Conservation (phyloP, 2,888 invertebrate genomes). For the Acleris holmiana region DNA sequence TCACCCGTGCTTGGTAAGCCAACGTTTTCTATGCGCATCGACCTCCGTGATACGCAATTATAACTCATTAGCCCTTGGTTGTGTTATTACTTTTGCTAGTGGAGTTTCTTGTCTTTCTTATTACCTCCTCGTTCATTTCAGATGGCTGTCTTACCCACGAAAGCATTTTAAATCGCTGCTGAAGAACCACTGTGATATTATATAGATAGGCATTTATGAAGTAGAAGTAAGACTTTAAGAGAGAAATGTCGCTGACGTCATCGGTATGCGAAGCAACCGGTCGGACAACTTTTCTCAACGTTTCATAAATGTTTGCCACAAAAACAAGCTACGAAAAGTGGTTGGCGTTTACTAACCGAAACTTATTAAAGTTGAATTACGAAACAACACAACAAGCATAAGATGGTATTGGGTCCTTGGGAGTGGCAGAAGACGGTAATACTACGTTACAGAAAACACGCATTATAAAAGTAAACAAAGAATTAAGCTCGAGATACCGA, state of each 20-base stretch:
- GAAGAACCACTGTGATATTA: slow-evolving; percentile 11
- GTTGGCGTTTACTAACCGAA: too few species aligned
- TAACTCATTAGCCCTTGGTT: not conserved
- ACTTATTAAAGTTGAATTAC: too few species aligned
- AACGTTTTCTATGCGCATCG: slow-evolving; percentile 60
- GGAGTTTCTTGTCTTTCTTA: not conserved
- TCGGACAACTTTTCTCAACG: slow-evolving; percentile 27
- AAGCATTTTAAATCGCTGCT: not conserved
- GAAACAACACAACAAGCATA: too few species aligned
- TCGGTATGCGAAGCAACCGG: slow-evolving; percentile 32
- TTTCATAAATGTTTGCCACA: slow-evolving; percentile 30
- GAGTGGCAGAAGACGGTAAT: too few species aligned
- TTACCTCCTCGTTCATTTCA: not conserved
- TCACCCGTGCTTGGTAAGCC: slow-evolving; percentile 52
- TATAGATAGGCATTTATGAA: slow-evolving; percentile 3
- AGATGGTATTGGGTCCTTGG: too few species aligned
- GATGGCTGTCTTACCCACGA: too few species aligned
- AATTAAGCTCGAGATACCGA: not conserved
- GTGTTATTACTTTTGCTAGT: not conserved
- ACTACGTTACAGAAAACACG: not conserved
- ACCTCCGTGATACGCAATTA: slow-evolving; percentile 26
- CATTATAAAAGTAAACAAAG: not conserved
- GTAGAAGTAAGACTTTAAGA: slow-evolving; percentile 24
- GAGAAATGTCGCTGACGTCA: slow-evolving; percentile 35
- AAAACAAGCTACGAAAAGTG: slow-evolving; percentile 17